Evolutionary conservation across 2,888 invertebrate species (phyloP), one percentile per base, ranked within the genome.

Genomic region (Aproaerema taeniolella): DNA sequence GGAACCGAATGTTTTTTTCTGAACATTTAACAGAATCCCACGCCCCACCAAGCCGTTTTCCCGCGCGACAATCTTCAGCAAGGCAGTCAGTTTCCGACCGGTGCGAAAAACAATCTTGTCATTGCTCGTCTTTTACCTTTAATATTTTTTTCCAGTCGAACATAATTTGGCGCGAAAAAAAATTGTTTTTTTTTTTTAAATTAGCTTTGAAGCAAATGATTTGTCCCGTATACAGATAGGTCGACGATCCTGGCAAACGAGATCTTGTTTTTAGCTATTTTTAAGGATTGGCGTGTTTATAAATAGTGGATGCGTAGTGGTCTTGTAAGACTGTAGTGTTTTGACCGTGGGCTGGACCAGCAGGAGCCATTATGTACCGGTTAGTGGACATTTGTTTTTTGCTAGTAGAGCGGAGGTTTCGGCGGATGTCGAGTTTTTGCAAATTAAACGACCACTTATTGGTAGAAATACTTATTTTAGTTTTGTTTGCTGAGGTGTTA

Each of bases 301-400:
- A 79, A 78, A 66, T 58, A 61, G 65, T 61, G 58, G 61, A 58
- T 61, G 59, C 52, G 53, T 61, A 41, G 53, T 44, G 51, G 58
- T 65, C 60, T n/a, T n/a, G n/a, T n/a, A 65, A 54, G 35, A 16
- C 24, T 32, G 32, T 34, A 8, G 17, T 37, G 40, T 28, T 37
- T 26, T 53, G 46, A 57, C 51, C 52, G 54, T 53, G 60, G 61
- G 53, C 28, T 15, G 16, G 11, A 56, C 50, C 51, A 52, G 51
- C 45, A 46, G 43, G 44, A 45, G 52, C 50, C 46, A 76, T n/a
- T n/a, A n/a, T 83, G 80, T 77, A 76, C 75, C 76, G 82, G 82
- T 83, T 64, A 82, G 82, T 81, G 52, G 37, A 38, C 48, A 49
- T 61, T 61, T 44, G 44, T 47, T 58, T 52, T 45, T 49, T 52